Evolutionary conservation across 2,113 vertebrate genomes (phyloP), one percentile per base, ranked within the genome.

Genomic region (Emydura subglobosa): DNA sequence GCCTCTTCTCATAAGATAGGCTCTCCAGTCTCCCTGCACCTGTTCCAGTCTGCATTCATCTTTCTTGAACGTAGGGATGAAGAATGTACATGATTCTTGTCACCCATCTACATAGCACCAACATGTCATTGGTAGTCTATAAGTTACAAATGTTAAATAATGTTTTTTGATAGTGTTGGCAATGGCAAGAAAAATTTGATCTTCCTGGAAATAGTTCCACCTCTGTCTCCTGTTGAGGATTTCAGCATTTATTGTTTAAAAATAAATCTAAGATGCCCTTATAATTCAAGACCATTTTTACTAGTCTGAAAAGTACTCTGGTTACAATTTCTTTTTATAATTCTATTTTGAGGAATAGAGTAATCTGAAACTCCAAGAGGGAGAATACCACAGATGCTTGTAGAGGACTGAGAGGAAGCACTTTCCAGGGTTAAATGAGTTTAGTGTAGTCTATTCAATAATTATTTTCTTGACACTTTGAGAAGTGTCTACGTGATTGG

Each of bases 321-420:
- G 79, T 93, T 96, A 94, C 96, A 49, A 76, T 89, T 95, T 94
- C 83, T 74, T 49, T 89, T 96, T 95, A 87, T 84, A 82, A 88
- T 81, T 96, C 93, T 93, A 92, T 95, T 96, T 96, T 96, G 94
- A 97, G 96, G 76, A 95, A 87, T 88, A 86, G 29, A 84, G 92
- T 94, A 93, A 95, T 87, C 78, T 93, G 90, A 97, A 96, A 97
- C 91, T 91, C 53, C 22, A 92, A 85, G 87, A 47, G 61, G 91
- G 1, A 14, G 87, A 93, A 96, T 90, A 76, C 87, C 54, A 83
- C 82, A 42, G 51, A 44, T 91, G 92, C 91, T 92, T 74, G 72
- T 88, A 94, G 95, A 81, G 87, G 87, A 84, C 53, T 47, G 92
- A 85, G 72, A 92, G 76, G 76, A 95, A 92, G 90, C 17, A 44